These are phyloP conservation scores for Ormia ochracea DNA, from an alignment of 2,888 invertebrate genomes.

Conservation along the genomic window DNA sequence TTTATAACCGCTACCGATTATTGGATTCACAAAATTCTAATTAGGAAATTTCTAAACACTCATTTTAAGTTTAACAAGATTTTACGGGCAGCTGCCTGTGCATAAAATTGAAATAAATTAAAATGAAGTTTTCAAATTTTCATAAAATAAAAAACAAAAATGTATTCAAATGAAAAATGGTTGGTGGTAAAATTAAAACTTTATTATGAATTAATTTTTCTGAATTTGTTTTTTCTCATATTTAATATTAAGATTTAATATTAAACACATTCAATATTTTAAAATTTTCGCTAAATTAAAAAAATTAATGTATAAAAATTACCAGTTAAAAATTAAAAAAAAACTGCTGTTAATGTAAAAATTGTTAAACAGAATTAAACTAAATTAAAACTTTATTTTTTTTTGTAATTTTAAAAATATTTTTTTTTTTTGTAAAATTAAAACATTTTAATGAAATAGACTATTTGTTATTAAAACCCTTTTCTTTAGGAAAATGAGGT, in stretches of 20 bases:
- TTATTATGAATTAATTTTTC: slow-evolving; percentile 60
- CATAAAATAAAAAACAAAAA: not conserved
- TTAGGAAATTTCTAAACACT: too few relatives aligned
- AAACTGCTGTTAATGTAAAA: not conserved
- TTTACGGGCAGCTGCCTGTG: too few relatives aligned
- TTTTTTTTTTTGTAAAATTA: not conserved
- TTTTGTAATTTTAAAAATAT: slow-evolving; percentile 12
- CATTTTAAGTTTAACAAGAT: too few relatives aligned
- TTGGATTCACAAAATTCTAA: too few relatives aligned
- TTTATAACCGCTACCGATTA: too few relatives aligned
- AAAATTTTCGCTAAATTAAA: slow-evolving; percentile 46
- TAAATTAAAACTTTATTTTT: not conserved
- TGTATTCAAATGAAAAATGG: slow-evolving; percentile 7
- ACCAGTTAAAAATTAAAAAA: slow-evolving; percentile 1
- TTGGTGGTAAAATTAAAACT: slow-evolving; percentile 54
- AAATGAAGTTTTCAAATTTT: not conserved
- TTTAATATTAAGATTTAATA: slow-evolving; percentile 58
- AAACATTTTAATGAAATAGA: not conserved
- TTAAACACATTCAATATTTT: slow-evolving; percentile 38
- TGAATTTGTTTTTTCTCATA: slow-evolving; percentile 35
- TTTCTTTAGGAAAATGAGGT: not conserved
- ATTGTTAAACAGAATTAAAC: not conserved
- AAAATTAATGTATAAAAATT: slow-evolving; percentile 43
- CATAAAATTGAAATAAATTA: not conserved
- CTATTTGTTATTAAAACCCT: not conserved